Evolutionary conservation across 1,140 invertebrate species (phyloP), one percentile per base, ranked within the genome.

Genomic region (Camponotus vicinus): DNA sequence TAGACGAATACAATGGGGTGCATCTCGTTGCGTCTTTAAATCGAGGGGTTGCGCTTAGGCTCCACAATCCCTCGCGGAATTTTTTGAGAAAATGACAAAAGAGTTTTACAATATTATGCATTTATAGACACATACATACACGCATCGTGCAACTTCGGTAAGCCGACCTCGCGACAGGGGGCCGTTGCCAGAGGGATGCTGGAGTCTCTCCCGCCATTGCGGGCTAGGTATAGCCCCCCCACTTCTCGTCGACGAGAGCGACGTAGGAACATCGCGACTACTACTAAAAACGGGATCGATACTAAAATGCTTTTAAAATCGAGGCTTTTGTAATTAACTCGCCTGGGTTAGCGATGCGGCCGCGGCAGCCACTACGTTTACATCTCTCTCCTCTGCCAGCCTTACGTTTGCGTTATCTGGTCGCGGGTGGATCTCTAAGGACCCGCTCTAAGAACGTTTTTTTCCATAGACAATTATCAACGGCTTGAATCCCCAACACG

Each of bases 251-350:
- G 87, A 88, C 83, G 89, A 84, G 87, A 88, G 90, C 86, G 85
- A 90, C 86, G 87, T 83, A 88, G 90, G 89, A 93, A 93, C 91
- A 92, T 88, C 90, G 93, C 92, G 92, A 93, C 93, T 94, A 94
- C 93, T 94, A 93, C 93, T 94, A 95, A 95, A 95, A 95, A 95
- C 93, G 92, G 87, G 94, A 95, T 95, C 94, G 94, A 95, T 95
- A 95, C 94, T 94, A 95, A 95, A 95, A 95, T 94, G 94, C 94
- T 95, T 83, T 95, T 94, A 95, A 95, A 95, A 93, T 95, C 92
- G 93, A 92, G 94, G 93, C 94, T 95, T 95, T 95, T 95, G 95
- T 95, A 95, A 94, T 93, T 93, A 93, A 90, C 92, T 83, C 55
- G 91, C 70, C 69, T 76, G 55, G 75, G 42, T 21, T 7, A 11